These are phyloP conservation scores for Stenodema calcarata DNA, from an alignment of 2,888 invertebrate species.

Conservation along the genomic window DNA sequence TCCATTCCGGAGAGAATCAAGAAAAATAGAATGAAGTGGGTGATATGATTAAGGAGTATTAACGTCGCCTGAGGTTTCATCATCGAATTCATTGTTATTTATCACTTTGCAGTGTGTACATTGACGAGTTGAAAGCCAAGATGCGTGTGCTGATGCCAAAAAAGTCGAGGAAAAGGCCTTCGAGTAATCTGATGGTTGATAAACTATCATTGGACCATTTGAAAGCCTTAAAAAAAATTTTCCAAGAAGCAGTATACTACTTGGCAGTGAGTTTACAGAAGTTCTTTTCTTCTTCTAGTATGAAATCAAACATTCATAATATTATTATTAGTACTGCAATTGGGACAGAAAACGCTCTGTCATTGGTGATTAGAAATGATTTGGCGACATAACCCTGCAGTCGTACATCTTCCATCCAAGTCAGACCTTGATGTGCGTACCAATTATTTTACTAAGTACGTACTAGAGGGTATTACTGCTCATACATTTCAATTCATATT, in stretches of 20 bases:
- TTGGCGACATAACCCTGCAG: too few species aligned
- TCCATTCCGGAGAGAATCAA: conserved; percentile 25
- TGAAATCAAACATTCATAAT: too few species aligned
- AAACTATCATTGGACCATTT: conserved; percentile 17
- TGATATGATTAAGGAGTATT: neutral
- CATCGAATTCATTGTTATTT: neutral
- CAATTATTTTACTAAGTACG: too few species aligned
- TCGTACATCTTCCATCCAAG: too few species aligned
- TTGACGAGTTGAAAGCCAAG: conserved; percentile 21
- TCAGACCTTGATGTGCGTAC: too few species aligned
- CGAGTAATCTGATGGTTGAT: conserved; percentile 17
- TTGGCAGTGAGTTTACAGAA: neutral
- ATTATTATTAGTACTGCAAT: too few species aligned
- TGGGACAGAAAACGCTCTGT: too few species aligned
- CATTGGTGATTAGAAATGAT: too few species aligned
- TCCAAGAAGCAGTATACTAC: neutral
- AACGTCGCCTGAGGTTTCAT: neutral
- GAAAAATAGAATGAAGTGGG: conserved; percentile 10
- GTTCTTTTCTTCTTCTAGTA: too few species aligned
- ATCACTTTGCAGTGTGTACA: neutral
- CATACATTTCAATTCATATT: too few species aligned
- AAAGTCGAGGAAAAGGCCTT: neutral
- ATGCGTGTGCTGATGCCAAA: neutral
- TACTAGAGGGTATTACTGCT: too few species aligned
- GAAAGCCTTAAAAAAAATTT: neutral